phyloP scores from a whole-genome alignment of 1,140 invertebrate genomes.

The Tetranychus cinnabarinus region DNA sequence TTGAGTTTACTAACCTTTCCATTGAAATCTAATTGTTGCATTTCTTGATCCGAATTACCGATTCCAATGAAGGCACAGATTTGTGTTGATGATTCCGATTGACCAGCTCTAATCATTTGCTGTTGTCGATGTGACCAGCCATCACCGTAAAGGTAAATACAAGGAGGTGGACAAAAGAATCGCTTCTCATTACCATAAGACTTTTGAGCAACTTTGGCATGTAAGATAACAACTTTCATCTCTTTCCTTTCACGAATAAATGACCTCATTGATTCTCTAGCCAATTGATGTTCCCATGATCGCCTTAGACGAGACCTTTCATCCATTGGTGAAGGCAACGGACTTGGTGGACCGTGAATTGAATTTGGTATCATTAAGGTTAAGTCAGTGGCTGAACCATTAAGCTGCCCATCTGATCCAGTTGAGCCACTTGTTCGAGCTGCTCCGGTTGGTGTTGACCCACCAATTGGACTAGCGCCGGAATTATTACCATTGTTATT shows the following conservation, averaged over 20 bases:
- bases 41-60: slow-evolving; percentile 92
- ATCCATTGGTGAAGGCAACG: too few species aligned
- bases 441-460: too few species aligned
- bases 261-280: slow-evolving; percentile 80
- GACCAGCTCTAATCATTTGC: slow-evolving; percentile 53
- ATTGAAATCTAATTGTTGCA: slow-evolving; percentile 92
- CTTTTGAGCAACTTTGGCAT: slow-evolving; percentile 95
- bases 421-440: too few species aligned
- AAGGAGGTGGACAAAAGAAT: slow-evolving; percentile 97
- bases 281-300: slow-evolving; percentile 24
- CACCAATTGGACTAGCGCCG: too few species aligned
- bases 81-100: slow-evolving; percentile 66
- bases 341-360: too few species aligned
- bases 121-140: slow-evolving; percentile 87
- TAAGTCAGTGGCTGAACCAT: too few species aligned
- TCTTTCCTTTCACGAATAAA: slow-evolving; percentile 80
- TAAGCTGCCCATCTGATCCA: too few species aligned
- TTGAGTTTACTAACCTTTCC: slow-evolving; percentile 27
- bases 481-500: too few species aligned
- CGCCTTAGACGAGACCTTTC: too few species aligned
- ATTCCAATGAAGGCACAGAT: slow-evolving; percentile 96
- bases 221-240: slow-evolving; percentile 87
- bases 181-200: slow-evolving; percentile 99
- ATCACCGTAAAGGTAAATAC: slow-evolving; percentile 90
- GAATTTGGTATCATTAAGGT: too few species aligned